A percentile compares a stretch with the other conserved stretches of the same genome.
Evolutionary conservation across 2,113 vertebrate species (phyloP).

Genomic region (Engraulis encrasicolus): DNA sequence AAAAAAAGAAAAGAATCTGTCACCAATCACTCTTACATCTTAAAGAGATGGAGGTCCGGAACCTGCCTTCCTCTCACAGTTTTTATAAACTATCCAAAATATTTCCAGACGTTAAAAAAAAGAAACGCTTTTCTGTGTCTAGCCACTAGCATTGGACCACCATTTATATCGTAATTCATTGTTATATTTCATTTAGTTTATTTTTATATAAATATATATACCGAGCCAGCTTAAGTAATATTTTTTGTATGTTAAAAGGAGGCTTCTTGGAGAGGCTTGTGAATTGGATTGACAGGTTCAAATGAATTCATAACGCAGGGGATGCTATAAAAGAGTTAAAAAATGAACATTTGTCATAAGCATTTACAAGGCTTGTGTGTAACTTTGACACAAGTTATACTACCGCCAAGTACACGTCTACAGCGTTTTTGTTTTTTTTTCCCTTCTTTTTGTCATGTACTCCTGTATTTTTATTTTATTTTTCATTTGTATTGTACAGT

Average conservation of each 20-base stretch:
- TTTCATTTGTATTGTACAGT: constrained; percentile 99
- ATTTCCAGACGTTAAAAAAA: constrained; percentile 79
- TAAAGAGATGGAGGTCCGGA: constrained; percentile 74
- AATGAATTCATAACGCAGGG: constrained; percentile 42
- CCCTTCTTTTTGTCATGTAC: constrained; percentile 92
- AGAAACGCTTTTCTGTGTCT: constrained; percentile 84
- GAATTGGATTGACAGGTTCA: constrained; percentile 59
- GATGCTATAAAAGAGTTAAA: constrained; percentile 28
- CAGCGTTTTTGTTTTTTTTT: constrained; percentile 87
- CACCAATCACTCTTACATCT: constrained; percentile 78
- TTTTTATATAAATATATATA: constrained; percentile 84
- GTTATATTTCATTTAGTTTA: constrained; percentile 93
- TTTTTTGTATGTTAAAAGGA: constrained; percentile 73
- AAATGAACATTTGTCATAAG: constrained; percentile 49
- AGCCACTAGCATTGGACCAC: constrained; percentile 85
- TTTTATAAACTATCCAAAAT: constrained; percentile 73
- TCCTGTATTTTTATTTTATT: constrained; percentile 90
- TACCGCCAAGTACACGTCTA: constrained; percentile 80
- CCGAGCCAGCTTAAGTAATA: constrained; percentile 89
- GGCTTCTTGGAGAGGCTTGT: constrained; percentile 74
- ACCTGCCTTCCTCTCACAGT: constrained; percentile 65
- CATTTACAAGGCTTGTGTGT: constrained; percentile 25
- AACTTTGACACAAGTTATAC: constrained; percentile 56
- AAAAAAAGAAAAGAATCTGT: not conserved
- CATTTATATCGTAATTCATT: constrained; percentile 89